These are phyloP conservation scores for Hemistola chrysoprasaria DNA, from an alignment of 2,888 invertebrate genomes.

Conservation along the genomic window DNA sequence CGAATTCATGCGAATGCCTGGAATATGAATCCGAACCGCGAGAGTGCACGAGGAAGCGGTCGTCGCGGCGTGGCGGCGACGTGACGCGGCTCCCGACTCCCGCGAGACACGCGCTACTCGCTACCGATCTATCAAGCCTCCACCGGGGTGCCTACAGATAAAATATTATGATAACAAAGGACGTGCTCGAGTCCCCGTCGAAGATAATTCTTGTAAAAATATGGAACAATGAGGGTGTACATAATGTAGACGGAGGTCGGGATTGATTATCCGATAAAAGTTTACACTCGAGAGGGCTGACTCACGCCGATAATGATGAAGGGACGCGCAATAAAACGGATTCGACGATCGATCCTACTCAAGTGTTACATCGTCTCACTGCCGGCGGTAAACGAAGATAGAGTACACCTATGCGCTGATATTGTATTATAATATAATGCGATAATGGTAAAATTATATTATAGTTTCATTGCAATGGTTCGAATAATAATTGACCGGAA, in stretches of 20 bases:
- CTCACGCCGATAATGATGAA: not conserved
- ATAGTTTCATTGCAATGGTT: no score
- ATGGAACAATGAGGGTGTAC: conserved; percentile 15
- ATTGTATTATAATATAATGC: no score
- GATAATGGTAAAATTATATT: no score
- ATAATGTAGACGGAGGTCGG: conserved; percentile 11
- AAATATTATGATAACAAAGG: conserved; percentile 22
- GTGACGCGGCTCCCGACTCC: no score
- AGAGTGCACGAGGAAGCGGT: no score
- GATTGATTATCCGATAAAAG: conserved; percentile 18
- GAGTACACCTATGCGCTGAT: no score
- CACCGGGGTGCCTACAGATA: conserved; percentile 12
- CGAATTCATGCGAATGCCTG: no score
- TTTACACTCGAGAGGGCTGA: not conserved
- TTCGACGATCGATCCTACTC: not conserved
- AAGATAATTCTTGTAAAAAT: conserved; percentile 21
- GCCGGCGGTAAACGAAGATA: no score
- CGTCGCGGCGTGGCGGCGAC: no score
- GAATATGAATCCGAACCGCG: no score
- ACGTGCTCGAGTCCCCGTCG: conserved; percentile 17
- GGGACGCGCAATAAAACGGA: not conserved
- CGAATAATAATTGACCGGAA: no score
- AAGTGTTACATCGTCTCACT: no score
- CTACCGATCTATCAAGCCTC: conserved; percentile 11
- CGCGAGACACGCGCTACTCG: conserved; percentile 5